Base-by-base conservation (phyloP, 1,140 invertebrate species). In the Heliothis virescens region DNA sequence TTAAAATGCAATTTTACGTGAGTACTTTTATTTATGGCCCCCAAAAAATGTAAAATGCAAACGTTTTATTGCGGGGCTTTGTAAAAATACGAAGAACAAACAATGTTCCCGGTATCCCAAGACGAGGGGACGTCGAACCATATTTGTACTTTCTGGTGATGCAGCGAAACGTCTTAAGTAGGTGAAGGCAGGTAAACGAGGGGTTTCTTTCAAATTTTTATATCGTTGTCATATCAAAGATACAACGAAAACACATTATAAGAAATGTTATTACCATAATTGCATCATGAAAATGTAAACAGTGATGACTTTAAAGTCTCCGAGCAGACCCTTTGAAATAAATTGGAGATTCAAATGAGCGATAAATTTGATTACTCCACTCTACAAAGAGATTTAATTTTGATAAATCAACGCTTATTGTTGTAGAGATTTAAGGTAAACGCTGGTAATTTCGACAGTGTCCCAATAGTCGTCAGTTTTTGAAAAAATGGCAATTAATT, bases 1-100 rank as follows among this genome's bases (percentile, higher is more conserved):
- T 94, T 94, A 93, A 93, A 93, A 92, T 94, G 93, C 92, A 93
- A 94, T 94, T 94, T 93, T 91, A 92, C 84, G 87, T 85, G 85
- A 90, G 84, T 83, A 89, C 85, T 88, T 91, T 92, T 94, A 94
- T 94, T 94, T 94, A 94, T 94, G 91, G 87, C 86, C 93, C 91
- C 89, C 86, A 90, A 92, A 93, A 41, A 94, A 94, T 93, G 90
- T 90, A 91, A 94, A 93, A 92, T 91, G 90, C 89, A 91, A 92
- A 92, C 89, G 87, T 94, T 94, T 94, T 94, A 94, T 93, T 93
- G 89, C 88, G 59, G 85, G 86, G 89, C 89, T 91, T 90, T 92
- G 87, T 88, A 90, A 92, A 91, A 93, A 92, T 94, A 88, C 81
- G 87, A 90, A 93, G 90, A 94, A 92, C 91, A 94, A 94, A 94